Conservation (phyloP, 2,797 vertebrate genomes). For the Ibycter americanus region DNA sequence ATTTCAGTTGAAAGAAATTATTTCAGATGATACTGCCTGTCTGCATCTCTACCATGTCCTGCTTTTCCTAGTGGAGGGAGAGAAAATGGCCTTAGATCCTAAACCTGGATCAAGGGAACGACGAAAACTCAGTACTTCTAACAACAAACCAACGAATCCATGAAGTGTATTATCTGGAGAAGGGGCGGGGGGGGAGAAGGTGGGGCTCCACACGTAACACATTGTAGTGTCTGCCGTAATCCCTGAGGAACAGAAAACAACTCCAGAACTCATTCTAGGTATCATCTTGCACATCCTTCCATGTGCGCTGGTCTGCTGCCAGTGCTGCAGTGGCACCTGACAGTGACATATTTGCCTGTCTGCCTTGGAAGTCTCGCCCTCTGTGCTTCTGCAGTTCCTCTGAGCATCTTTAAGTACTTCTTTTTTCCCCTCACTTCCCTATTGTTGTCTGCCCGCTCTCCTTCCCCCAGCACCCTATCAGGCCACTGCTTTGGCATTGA, state of each 20-base stretch:
- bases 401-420: neutral
- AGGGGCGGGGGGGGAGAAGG: accelerated
- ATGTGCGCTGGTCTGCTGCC: neutral
- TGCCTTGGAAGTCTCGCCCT: neutral
- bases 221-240: neutral
- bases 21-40: neutral
- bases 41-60: neutral
- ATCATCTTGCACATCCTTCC: neutral
- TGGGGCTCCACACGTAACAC: accelerated
- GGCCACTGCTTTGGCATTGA: neutral
- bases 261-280: neutral
- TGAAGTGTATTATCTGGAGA: neutral
- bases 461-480: neutral
- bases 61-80: neutral
- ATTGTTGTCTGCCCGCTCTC: neutral
- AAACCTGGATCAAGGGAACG: neutral
- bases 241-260: neutral
- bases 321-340: neutral
- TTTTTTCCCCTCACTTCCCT: neutral
- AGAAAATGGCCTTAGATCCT: neutral
- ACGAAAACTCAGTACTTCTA: neutral
- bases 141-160: neutral
- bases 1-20: neutral
- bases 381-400: neutral
- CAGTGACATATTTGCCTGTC: neutral